Base-by-base conservation (phyloP, 2,797 vertebrate species). In the Clarias laeviceps region DNA sequence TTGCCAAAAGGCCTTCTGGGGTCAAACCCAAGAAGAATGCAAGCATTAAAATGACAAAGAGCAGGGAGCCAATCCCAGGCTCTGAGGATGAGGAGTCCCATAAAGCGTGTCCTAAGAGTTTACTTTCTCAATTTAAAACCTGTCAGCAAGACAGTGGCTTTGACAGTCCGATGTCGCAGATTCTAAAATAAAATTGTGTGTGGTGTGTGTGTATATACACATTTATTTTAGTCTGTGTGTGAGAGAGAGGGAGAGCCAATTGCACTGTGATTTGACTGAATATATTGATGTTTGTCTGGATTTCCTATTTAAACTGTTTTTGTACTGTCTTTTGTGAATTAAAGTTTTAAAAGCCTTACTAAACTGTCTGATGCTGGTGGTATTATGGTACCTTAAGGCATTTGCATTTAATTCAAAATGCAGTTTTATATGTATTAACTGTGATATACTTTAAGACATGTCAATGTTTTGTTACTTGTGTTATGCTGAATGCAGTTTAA, bases 71-170 rank as follows among this genome's bases (percentile, higher is more conserved):
- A n/a, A 90, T 90, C 6, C 94, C 93, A 0, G 94, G 94, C 27
- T 94, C 94, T 1, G 95, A 95, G 87, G 91, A 85, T 2, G 87
- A 91, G 57, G 79, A 27, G 27, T 80, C 83, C 80, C 79, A 73
- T 1, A 84, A 61, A 7, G 50, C 69, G 6, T 82, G 82, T 81
- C 82, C 91, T 29, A 91, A 92, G 83, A 91, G 84, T 78, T 85
- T 89, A 45, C 95, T 94, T 84, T 93, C 94, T 0, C 94, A 95
- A 87, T 20, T 95, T 81, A 94, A 92, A 80, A 90, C 87, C 12
- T 74, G 65, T 7, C 95, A 94, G 72, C 94, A 94, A 91, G 95
- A 96, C 92, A 95, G 95, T 20, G 94, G 95, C 81, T 95, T 96
- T 32, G 92, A 94, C 89, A 95, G 95, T 89, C 94, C 94, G 0